These are phyloP conservation scores for Phalacrocorax brasilianus DNA, from an alignment of 2,113 vertebrate species.

Conservation along the genomic window DNA sequence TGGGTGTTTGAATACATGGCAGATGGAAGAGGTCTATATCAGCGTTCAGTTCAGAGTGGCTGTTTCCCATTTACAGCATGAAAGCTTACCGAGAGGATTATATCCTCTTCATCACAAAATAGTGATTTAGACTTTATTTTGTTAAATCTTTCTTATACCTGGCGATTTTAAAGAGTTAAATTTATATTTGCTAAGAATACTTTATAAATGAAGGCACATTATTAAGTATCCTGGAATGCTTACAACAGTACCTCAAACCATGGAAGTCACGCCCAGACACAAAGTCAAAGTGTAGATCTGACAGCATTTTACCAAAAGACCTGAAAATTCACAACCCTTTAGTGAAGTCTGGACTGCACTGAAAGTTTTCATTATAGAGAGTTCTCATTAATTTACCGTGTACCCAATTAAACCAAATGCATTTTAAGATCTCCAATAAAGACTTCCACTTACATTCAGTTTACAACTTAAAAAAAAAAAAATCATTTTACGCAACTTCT, in stretches of 20 bases:
- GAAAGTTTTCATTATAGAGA: background rate
- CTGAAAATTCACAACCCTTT: background rate
- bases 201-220: background rate
- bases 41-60: background rate
- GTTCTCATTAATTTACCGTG: background rate
- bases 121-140: background rate
- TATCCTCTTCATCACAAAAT: background rate
- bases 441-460: background rate
- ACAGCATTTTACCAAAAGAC: background rate
- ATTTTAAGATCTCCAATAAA: background rate
- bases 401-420: background rate
- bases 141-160: background rate
- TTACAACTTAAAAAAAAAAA: background rate
- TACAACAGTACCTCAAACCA: background rate
- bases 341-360: background rate
- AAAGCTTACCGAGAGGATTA: conserved; percentile 10
- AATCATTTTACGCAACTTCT: background rate
- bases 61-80: background rate
- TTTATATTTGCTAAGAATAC: background rate
- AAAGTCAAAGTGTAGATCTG: background rate
- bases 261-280: background rate
- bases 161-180: background rate
- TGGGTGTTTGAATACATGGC: background rate
- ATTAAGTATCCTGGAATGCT: background rate
- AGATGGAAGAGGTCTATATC: background rate